A percentile compares a stretch with the other conserved stretches of the same genome.
Conservation (phyloP, 1,140 invertebrate species). For the Lysiphlebus fabarum region DNA sequence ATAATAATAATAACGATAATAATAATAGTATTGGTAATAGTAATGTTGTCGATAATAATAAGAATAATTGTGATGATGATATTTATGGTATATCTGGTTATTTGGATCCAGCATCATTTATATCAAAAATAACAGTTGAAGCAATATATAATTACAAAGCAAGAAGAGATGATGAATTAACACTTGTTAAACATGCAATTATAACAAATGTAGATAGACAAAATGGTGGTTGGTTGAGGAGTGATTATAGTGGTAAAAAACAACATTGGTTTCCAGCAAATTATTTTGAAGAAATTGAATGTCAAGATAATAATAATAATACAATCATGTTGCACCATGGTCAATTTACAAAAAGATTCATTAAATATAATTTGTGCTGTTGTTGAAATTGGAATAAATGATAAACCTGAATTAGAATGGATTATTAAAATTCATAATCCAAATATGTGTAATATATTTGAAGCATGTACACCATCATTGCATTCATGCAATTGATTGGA, state of each 20-base stretch:
- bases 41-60: constrained; percentile 29
- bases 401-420: constrained; percentile 63
- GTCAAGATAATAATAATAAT: constrained; percentile 57
- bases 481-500: constrained; percentile 87
- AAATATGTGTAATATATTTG: constrained; percentile 70
- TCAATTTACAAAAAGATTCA: constrained; percentile 77
- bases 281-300: constrained; percentile 86
- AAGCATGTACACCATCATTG: constrained; percentile 68
- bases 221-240: constrained; percentile 87
- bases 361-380: constrained; percentile 83
- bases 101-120: constrained; percentile 79
- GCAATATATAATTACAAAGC: constrained; percentile 86
- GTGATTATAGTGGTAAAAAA: constrained; percentile 88
- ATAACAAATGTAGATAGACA: constrained; percentile 92
- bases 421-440: constrained; percentile 75
- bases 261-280: constrained; percentile 93
- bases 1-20: neutral
- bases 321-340: constrained; percentile 71
- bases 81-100: constrained; percentile 80
- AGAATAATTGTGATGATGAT: constrained; percentile 64
- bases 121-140: constrained; percentile 77
- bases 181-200: constrained; percentile 90
- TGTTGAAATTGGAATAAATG: constrained; percentile 66
- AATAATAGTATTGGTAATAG: neutral
- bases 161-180: constrained; percentile 83